Base-by-base conservation (phyloP, 2,888 invertebrate species). In the Stenolophus ochropezus region DNA sequence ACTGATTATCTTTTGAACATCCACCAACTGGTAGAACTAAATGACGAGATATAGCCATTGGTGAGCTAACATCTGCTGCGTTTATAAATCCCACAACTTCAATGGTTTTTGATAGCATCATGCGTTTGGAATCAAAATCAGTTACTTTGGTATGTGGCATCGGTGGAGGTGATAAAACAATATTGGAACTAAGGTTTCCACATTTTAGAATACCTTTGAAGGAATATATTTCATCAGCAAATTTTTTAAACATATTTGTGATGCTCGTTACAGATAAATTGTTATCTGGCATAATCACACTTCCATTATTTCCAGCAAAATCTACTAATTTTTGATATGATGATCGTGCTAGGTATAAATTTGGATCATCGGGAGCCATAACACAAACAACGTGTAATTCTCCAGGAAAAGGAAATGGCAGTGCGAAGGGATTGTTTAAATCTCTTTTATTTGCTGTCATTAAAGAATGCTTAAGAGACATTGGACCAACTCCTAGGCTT, bases 21-120 rank as follows among this genome's bases (percentile, higher is more conserved):
- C 88, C 87, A 20, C 92, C 90, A 83, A 94, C 92, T 0, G 98
- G 97, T 84, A 98, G 91, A 4, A 98, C 93, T 83, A 98, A 91
- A 89, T 98, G 98, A 49, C 97, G 93, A 83, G 97, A 97, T 83
- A 97, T 91, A 1, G 96, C 96, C 87, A 97, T 96, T 1, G 98
- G 98, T 82, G 97, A 98, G 33, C 96, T 96, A 75, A 98, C 93
- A 87, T 98, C 98, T 1, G 94, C 93, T 5, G 97, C 93, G n/a
- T 94, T 93, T 74, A 98, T 89, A 87, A 97, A 98, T 0, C 98
- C 98, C 86, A 96, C 93, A 16, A 98, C 93, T 87, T 96, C 94
- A 77, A 98, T 91, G 74, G 93, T 92, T 82, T 93, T 94, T 0
- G 95, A 93, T 75, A 97, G 90, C 83, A 91, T 92, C 87, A 89